Percentiles rank a stretch among this genome's conserved stretches.
Evolutionary conservation across 2,113 vertebrate species (phyloP).

Genomic region (Dromiciops gliroides): DNA sequence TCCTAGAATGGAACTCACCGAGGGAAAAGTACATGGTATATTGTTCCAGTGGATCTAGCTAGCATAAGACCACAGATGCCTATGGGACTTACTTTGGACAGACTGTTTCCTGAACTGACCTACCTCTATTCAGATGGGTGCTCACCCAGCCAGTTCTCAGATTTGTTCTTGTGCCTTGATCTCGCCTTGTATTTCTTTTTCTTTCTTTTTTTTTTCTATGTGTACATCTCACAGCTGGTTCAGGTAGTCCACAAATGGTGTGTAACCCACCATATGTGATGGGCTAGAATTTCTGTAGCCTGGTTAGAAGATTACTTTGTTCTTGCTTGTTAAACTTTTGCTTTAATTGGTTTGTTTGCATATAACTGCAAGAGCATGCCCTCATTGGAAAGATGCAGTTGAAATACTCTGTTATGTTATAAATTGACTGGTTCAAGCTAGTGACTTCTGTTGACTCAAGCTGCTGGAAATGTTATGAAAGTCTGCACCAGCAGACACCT

Average conservation of each 20-base stretch:
- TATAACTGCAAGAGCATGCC: background rate
- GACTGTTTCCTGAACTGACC: background rate
- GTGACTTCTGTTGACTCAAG: background rate
- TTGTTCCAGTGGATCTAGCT: background rate
- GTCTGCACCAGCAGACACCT: background rate
- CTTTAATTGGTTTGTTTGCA: background rate
- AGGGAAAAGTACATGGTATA: constrained; percentile 91
- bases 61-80: background rate
- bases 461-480: background rate
- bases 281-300: background rate
- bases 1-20: constrained; percentile 93
- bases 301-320: background rate
- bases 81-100: background rate
- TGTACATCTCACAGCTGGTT: background rate
- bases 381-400: background rate
- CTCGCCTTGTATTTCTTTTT: background rate
- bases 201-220: background rate
- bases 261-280: background rate
- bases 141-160: background rate
- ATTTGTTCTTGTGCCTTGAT: background rate
- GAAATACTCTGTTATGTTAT: background rate
- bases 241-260: background rate
- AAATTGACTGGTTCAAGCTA: background rate
- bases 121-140: background rate
- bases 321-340: background rate